These are phyloP conservation scores for Patella vulgata DNA, from an alignment of 1,140 invertebrate species.

Conservation along the genomic window DNA sequence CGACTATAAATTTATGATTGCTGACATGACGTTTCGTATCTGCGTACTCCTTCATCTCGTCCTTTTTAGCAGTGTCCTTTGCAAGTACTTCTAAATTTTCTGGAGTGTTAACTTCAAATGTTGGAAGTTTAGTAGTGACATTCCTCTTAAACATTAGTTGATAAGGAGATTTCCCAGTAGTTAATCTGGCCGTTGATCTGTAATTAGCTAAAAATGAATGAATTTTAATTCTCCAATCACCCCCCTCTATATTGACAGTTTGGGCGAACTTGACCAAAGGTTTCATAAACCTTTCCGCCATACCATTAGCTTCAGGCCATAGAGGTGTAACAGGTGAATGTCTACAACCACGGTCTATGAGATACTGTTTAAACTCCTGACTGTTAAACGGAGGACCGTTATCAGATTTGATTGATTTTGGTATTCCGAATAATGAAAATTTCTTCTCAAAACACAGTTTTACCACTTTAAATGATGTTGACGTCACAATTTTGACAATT, in stretches of 20 bases:
- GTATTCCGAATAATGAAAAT: slow-evolving; percentile 28
- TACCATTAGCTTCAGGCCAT: slow-evolving; percentile 30
- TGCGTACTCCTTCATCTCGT: slow-evolving; percentile 3
- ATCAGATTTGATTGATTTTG: slow-evolving; percentile 23
- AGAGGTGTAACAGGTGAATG: slow-evolving; percentile 32
- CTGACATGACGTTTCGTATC: slow-evolving; percentile 15
- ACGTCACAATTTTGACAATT: slow-evolving; percentile 38
- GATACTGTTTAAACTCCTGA: slow-evolving; percentile 18
- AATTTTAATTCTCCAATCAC: slow-evolving; percentile 23
- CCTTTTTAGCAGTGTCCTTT: not conserved
- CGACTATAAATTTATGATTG: slow-evolving; percentile 1
- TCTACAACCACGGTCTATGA: slow-evolving; percentile 24
- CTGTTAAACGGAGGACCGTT: slow-evolving; percentile 36
- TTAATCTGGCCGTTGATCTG: slow-evolving; percentile 25
- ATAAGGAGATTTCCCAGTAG: slow-evolving; percentile 25
- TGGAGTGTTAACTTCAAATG: too few relatives aligned
- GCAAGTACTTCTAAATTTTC: not conserved
- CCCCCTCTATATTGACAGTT: slow-evolving; percentile 4
- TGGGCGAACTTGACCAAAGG: slow-evolving; percentile 27
- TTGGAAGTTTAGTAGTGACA: slow-evolving; percentile 10
- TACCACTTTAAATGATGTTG: slow-evolving; percentile 26
- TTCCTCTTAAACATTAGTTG: slow-evolving; percentile 22
- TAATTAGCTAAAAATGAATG: slow-evolving; percentile 29
- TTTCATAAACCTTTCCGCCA: slow-evolving; percentile 31
- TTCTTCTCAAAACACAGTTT: slow-evolving; percentile 28